Evolutionary conservation across 2,888 invertebrate species (phyloP).

Genomic region (Scaptomyza cyrtandrae): DNA sequence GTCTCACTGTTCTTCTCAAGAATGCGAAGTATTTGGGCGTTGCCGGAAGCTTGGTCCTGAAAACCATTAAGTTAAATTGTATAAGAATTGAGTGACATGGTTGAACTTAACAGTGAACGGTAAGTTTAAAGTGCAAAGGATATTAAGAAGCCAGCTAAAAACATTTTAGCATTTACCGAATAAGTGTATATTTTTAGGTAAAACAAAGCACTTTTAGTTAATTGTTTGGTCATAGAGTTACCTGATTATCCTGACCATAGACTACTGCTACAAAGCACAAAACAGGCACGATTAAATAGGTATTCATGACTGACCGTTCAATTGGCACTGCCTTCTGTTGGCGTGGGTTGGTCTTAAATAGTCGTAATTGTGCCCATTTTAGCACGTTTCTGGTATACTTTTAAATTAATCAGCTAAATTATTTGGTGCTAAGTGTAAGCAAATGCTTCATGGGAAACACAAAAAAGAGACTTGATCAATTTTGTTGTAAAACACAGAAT

Average conservation of each 20-base stretch:
- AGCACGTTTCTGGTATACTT: constrained; percentile 29
- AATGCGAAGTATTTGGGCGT: constrained; percentile 6
- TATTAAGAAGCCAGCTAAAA: too few relatives aligned
- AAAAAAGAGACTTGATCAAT: background rate
- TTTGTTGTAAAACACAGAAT: background rate
- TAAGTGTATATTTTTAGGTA: background rate
- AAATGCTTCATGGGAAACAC: background rate
- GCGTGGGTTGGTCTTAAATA: constrained; percentile 50
- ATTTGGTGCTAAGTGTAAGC: background rate
- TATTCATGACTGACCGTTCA: constrained; percentile 45
- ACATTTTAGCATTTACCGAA: too few relatives aligned
- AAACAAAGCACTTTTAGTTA: background rate
- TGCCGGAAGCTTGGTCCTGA: background rate
- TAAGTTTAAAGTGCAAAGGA: too few relatives aligned
- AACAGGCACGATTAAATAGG: constrained; percentile 29
- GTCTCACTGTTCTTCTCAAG: constrained; percentile 32
- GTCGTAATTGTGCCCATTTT: background rate
- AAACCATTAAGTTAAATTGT: background rate
- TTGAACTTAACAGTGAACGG: too few relatives aligned
- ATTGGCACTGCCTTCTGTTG: constrained; percentile 30
- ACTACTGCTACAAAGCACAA: constrained; percentile 19
- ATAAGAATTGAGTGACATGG: too few relatives aligned
- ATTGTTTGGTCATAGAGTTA: background rate
- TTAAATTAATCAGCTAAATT: constrained; percentile 24
- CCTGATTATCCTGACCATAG: constrained; percentile 8